These are phyloP conservation scores for Calephelis virginiensis DNA, from an alignment of 1,140 invertebrate species.

Conservation along the genomic window DNA sequence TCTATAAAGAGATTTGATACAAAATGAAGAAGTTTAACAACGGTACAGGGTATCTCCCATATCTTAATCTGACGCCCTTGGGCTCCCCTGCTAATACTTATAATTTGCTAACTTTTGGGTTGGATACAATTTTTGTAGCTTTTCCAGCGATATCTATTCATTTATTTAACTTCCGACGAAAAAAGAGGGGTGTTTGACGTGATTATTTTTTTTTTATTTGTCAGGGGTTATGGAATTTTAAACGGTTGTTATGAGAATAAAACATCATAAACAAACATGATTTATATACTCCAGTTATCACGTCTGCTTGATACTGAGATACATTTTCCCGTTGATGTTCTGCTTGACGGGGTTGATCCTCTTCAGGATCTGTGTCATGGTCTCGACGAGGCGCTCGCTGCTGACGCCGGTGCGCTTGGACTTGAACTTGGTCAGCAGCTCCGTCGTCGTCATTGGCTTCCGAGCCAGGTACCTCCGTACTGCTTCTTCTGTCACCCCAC, in stretches of 20 bases:
- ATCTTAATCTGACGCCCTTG: no score
- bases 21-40: no score
- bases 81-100: no score
- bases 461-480: slow-evolving; percentile 94
- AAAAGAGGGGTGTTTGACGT: no score
- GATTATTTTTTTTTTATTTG: no score
- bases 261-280: slow-evolving; percentile 1
- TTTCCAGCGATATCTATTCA: no score
- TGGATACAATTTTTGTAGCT: no score
- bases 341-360: slow-evolving; percentile 96
- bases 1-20: no score
- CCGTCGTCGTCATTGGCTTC: slow-evolving; percentile 97
- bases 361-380: slow-evolving; percentile 96
- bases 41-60: no score
- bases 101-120: no score
- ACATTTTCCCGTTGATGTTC: slow-evolving; percentile 96
- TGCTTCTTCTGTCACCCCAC: slow-evolving; percentile 95
- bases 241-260: not conserved
- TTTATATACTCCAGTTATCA: slow-evolving; percentile 30
- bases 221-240: no score
- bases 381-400: slow-evolving; percentile 92
- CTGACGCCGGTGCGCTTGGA: slow-evolving; percentile 95
- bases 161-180: no score
- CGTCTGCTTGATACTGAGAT: slow-evolving; percentile 88
- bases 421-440: slow-evolving; percentile 96